Evolutionary conservation across 1,140 invertebrate genomes (phyloP).

Genomic region (Eulimnadia texana): DNA sequence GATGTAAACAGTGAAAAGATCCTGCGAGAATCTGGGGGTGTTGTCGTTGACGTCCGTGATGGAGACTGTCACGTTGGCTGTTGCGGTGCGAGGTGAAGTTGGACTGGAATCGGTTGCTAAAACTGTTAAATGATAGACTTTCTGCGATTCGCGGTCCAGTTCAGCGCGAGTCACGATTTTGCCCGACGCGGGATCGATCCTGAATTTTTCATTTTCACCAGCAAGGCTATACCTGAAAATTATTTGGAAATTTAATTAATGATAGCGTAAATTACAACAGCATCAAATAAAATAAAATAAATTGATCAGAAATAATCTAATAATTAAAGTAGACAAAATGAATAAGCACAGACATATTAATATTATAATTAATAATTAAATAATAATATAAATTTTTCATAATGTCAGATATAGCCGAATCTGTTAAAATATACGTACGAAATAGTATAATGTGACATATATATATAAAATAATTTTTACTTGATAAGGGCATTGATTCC

Average conservation of each 20-base stretch:
- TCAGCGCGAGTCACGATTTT: constrained; percentile 50
- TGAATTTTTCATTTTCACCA: constrained; percentile 49
- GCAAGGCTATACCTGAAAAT: constrained; percentile 50
- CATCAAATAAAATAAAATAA: constrained; percentile 16
- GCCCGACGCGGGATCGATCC: constrained; percentile 55
- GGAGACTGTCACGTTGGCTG: constrained; percentile 62
- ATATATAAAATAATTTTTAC: constrained; percentile 25
- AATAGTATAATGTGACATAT: no score
- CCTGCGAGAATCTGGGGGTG: constrained; percentile 54
- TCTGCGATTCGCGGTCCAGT: constrained; percentile 62
- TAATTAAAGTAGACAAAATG: no score
- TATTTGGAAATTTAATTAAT: constrained; percentile 5
- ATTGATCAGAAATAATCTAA: no score
- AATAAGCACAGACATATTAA: neutral
- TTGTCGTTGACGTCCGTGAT: constrained; percentile 79
- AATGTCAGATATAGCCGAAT: no score
- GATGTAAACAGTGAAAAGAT: constrained; percentile 56
- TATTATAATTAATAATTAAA: neutral
- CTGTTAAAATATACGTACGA: no score
- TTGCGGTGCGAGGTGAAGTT: constrained; percentile 57
- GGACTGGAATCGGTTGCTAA: constrained; percentile 74
- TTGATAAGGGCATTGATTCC: constrained; percentile 71
- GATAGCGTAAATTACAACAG: neutral
- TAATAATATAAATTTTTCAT: neutral
- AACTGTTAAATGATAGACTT: constrained; percentile 60